Evolutionary conservation across 1,140 invertebrate species (phyloP), one percentile per base, ranked within the genome.

Genomic region (Pogonus chalceus): DNA sequence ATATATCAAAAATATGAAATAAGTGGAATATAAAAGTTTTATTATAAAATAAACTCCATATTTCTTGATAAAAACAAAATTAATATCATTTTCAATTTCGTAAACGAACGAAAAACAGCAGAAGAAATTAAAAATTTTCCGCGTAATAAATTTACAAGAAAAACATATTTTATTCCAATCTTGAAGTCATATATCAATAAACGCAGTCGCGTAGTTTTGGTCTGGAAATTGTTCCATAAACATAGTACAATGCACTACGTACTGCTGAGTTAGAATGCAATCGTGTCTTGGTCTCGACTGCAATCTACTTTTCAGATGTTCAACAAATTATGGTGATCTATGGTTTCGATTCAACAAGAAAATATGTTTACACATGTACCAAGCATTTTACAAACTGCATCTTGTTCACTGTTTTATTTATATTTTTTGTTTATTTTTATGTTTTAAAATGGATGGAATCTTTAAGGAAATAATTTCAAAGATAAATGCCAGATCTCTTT

Each of bases 261-360:
- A 31, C 26, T 31, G 26, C 4, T 14, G 4, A 14, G 7, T 31
- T 31, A 14, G n/a, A n/a, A n/a, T n/a, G n/a, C n/a, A n/a, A n/a
- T n/a, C n/a, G n/a, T n/a, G n/a, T n/a, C 26, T 31, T 31, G 26
- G 7, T 14, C 14, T 4, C 26, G 4, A 14, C 26, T 31, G 14
- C 26, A 14, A 4, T 43, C 37, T 43, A 43, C 18, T 43, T 43
- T 43, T 43, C 37, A 7, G 18, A 43, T 43, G 37, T 43, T 43
- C 37, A 43, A 43, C 37, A 9, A 43, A 43, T 43, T 43, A 43
- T 43, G 7, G 3, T 43, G 37, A 43, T 43, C 37, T 43, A 43
- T 43, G 18, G 9, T 43, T 18, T 18, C 18, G 37, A 18, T 43
- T 43, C 9, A 43, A 43, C 37, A 43, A 43, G 37, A 43, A 43